phyloP scores from a whole-genome alignment of 2,113 vertebrate genomes.

The Rattus norvegicus region GRCr8 NC_086022.1:165382001-165382500 shows the following conservation, averaged over 20 bases:
- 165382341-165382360: neutral
- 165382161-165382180: too few species aligned
- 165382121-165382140: neutral
- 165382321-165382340: neutral
- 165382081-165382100: neutral
- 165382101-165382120: neutral
- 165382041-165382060: neutral
- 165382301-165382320: neutral
- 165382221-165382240: neutral
- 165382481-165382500: too few species aligned
- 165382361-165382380: neutral
- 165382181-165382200: neutral
- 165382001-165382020: too few species aligned
- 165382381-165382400: neutral
- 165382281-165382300: neutral
- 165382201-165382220: neutral
- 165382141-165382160: too few species aligned
- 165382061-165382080: neutral
- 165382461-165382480: too few species aligned
- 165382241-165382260: neutral
- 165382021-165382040: neutral
- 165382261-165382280: neutral
- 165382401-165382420: too few species aligned
- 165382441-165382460: neutral
- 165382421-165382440: neutral